Conservation (phyloP, 1,140 invertebrate genomes). For the Homarus americanus region DNA sequence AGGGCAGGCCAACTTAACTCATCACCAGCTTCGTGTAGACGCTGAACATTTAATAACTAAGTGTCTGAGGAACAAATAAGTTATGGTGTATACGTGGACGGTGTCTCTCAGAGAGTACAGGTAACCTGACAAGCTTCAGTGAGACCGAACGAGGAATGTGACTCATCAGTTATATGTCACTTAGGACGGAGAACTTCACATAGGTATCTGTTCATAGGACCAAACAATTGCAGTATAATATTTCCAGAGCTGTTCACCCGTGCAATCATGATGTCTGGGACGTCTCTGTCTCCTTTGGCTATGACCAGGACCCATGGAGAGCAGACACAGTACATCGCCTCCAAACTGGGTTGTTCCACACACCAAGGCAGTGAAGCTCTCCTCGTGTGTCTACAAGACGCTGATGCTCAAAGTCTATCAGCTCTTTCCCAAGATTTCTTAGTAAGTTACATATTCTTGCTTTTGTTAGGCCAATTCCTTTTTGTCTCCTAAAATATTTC, state of each 20-base stretch:
- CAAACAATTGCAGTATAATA: not conserved
- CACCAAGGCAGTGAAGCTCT: conserved; percentile 10
- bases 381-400: conserved; percentile 7
- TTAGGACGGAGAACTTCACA: no score
- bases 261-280: conserved; percentile 25
- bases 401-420: not conserved
- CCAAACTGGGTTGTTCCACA: not conserved
- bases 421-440: not conserved
- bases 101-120: not conserved
- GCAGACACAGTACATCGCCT: not conserved
- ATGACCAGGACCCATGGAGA: not conserved
- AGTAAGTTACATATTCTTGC: no score
- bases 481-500: no score
- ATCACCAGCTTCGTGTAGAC: no score
- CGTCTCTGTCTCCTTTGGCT: not conserved
- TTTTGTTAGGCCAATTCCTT: no score
- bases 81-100: not conserved
- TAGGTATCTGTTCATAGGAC: no score
- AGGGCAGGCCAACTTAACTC: no score
- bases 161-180: no score
- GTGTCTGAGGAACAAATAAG: no score
- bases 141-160: no score
- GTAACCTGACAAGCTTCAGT: not conserved
- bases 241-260: conserved; percentile 21
- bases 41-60: no score